Conservation (phyloP, 2,888 invertebrate species). For the Sicus ferrugineus region DNA sequence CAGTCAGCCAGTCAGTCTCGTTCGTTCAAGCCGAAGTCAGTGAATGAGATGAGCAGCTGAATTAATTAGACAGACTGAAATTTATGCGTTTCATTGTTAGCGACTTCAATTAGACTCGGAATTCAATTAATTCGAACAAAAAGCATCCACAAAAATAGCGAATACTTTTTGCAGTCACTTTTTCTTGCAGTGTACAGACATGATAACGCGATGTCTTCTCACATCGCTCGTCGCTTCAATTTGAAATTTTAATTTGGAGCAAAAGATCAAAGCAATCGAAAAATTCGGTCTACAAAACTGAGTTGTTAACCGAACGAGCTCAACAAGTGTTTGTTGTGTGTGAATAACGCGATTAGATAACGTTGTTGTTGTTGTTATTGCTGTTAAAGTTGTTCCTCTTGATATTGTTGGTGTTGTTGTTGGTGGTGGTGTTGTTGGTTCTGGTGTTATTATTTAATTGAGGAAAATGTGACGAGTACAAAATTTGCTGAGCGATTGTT, state of each 20-base stretch:
- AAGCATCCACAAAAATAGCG: no score
- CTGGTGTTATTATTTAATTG: no score
- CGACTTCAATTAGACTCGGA: constrained; percentile 1
- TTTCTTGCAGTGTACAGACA: not conserved
- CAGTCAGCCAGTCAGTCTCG: not conserved
- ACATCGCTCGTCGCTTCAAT: not conserved
- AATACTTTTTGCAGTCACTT: not conserved
- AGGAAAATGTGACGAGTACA: no score
- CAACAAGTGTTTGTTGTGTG: constrained; percentile 19
- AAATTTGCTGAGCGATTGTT: no score
- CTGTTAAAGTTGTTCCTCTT: constrained; percentile 18
- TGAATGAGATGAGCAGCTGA: not conserved
- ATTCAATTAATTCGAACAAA: no score
- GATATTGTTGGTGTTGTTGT: no score
- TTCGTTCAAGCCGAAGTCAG: not conserved
- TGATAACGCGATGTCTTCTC: no score
- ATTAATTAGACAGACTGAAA: not conserved
- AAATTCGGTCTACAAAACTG: not conserved
- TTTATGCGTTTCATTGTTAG: not conserved
- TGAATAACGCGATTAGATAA: constrained; percentile 20
- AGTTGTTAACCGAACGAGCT: not conserved
- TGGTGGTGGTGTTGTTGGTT: no score
- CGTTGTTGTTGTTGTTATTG: constrained; percentile 16
- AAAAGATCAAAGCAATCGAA: constrained; percentile 8
- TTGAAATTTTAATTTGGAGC: constrained; percentile 10